Base-by-base conservation (phyloP, 37 sponge, comb jelly and placozoan species). In the Aphrocallistes beatrix region DNA sequence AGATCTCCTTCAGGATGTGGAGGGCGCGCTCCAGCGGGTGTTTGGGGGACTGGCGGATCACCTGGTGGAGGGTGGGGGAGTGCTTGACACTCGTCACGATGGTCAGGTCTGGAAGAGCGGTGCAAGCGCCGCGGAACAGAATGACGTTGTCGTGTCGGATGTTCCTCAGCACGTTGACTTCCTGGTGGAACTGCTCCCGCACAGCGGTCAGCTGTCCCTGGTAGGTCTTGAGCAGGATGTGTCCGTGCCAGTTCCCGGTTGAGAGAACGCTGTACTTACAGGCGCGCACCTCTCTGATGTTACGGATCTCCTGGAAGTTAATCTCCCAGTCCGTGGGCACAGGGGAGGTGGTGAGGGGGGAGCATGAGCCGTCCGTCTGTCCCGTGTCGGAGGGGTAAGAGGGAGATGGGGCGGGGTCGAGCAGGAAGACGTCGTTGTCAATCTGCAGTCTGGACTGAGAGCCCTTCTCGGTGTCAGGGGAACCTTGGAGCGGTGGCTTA, bases 301-400 rank as follows among this genome's bases (percentile, higher is more conserved):
- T 60, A 13, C 75, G 75, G 75, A 60, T 60, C 75, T 60, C 75
- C 34, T 19, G 32, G 75, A 60, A 60, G 75, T 60, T 60, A 6
- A 60, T 60, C 75, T 60, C 75, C 75, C 75, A 60, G 75, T 60
- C 75, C 1, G 75, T 60, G 75, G 75, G 75, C 75, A 25, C 28
- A 3, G 75, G 75, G 34, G 75, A 60, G 75, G 17, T 32, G 75
- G 75, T 25, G 10, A 42, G 45, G 75, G 75, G 75, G 3, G 75
- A 60, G 34, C 28, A 3, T 19, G 75, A 60, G 6, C 75, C 75
- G 75, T 60, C 75, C 3, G 75, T 60, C 75, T 60, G 75, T 21
- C 32, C 75, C 28, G 75, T 60, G 75, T 60, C 75, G 34, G 75
- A 60, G 75, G 75, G 75, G 34, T 28, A 60, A 30, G 75, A 60